Evolutionary conservation across 2,113 vertebrate species (phyloP), one percentile per base, ranked within the genome.

Genomic region (Ictidomys tridecemlineatus): DNA sequence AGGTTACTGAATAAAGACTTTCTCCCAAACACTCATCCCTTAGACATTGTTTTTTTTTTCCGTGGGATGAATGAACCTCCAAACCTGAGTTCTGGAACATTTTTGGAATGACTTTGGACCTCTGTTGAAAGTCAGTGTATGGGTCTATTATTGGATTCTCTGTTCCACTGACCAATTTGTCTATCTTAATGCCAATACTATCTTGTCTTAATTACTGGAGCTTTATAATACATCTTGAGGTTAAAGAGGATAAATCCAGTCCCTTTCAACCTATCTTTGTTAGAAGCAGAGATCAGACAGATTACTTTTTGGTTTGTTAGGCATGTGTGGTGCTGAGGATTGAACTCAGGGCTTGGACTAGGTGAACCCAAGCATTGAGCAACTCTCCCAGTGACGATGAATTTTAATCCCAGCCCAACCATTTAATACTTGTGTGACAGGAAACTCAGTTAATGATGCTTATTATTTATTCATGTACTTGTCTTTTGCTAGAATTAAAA

Each of bases 401-500:
- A 3, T 92, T 89, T 91, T 73, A 85, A 85, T 17, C 3, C 42
- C 3, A 83, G 37, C 8, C 70, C 24, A 9, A 67, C 61, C 9
- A 22, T 45, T 80, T 86, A 70, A 82, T 63, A 63, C 34, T 85
- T 86, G 28, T 37, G 10, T 82, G 67, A 91, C 85, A 26, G 65
- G 69, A 8, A 72, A 77, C 80, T 8, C 56, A 89, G 45, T 42
- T 87, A 82, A 82, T 63, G 53, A 30, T 69, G 17, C 72, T 84
- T 65, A 76, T 82, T 82, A 74, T 45, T 82, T 26, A 28, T 76
- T 67, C 74, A 56, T 11, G 9, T 37, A 93, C 17, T 61, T 70
- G 16, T 42, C 45, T 86, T 30, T 84, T 86, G 58, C 51, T 84
- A 88, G 83, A 65, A 84, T 73, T 84, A 73, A 74, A 95, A 48